Evolutionary conservation across 1,140 invertebrate genomes (phyloP), one percentile per base, ranked within the genome.

Genomic region (Uloborus diversus): DNA sequence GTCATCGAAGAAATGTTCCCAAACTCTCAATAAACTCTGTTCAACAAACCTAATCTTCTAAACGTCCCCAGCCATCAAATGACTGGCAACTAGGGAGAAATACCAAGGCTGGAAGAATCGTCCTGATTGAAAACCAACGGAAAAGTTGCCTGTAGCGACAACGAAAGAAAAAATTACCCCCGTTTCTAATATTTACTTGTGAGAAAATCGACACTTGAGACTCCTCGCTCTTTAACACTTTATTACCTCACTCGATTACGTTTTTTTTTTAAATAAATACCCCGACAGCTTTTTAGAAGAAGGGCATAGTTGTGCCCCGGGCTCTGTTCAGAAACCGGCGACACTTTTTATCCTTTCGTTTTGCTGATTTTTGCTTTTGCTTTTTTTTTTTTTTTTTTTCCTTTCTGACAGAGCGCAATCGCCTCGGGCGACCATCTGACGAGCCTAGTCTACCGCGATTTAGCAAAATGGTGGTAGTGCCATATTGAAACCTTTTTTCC

Each of bases 381-480:
- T 57, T 56, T 42, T 14, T 47, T 28, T 9, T 69, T 56, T n/a
- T 20, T 32, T 20, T 69, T 62, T 33, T 59, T 59, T 71, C 28
- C 47, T 25, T 61, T 59, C 33, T 37, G 25, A 56, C 17, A 37
- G 7, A 37, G 47, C 61, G 33, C 73, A 66, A 78, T 78, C 49
- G 73, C 73, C 73, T 78, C 13, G 7, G 23, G 73, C 73, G 20
- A 53, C 37, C 71, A 64, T 75, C 59, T 75, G 71, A 75, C 71
- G 59, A 66, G 62, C 61, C 47, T 66, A 78, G 73, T 57, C n/a
- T 61, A 78, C 73, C 73, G 62, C 73, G 73, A 78, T 78, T 78
- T 65, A 66, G 47, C 20, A 64, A 33, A 30, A 5, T 4, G 17
- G 30, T n/a, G 5, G 25, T 11, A 28, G 69, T 61, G 56, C 20